Base-by-base conservation (phyloP, 2,888 invertebrate species). In the Drosophila atroscutellata region DNA sequence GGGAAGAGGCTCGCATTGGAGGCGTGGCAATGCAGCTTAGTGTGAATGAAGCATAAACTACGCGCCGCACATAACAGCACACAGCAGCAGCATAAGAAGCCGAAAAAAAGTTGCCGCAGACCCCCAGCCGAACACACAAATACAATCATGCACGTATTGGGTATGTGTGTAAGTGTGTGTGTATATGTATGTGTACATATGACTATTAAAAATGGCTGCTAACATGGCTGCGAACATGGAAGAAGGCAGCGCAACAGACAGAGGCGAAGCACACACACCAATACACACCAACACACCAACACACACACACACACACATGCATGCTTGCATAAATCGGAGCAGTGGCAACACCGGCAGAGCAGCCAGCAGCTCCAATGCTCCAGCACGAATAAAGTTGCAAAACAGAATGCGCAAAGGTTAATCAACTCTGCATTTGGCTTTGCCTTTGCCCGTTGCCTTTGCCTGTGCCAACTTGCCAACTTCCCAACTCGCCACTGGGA, bases 321-420 rank as follows among this genome's bases (percentile, higher is more conserved):
- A 24, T 45, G 45, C 45, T 24, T 45, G 45, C 45, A 45, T 45
- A 45, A 91, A 91, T 86, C 91, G 83, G 91, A 90, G 87, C 91
- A 88, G 59, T 66, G 69, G 69, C 65, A 72, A 15, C 55, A 52
- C 7, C 20, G 20, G 86, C 91, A 68, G 45, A 45, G 56, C 55
- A 66, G 49, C 55, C 56, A 55, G 50, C 26, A 74, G 47, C 72
- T 71, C 71, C 52, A 58, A 47, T 50, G 71, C 86, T 89, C 86
- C 84, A 55, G 55, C 37, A 86, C 91, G 91, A 91, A 90, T 80
- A 79, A 62, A 88, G 85, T 82, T 76, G 72, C 79, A 87, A 92
- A 92, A 91, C 81, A 88, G 83, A 91, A 91, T 77, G 88, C 75
- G 87, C 84, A 91, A 91, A 91, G 91, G 92, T 91, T 91, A 92